Evolutionary conservation across 2,888 invertebrate genomes (phyloP).

Genomic region (Minunthozetes semirufus): DNA sequence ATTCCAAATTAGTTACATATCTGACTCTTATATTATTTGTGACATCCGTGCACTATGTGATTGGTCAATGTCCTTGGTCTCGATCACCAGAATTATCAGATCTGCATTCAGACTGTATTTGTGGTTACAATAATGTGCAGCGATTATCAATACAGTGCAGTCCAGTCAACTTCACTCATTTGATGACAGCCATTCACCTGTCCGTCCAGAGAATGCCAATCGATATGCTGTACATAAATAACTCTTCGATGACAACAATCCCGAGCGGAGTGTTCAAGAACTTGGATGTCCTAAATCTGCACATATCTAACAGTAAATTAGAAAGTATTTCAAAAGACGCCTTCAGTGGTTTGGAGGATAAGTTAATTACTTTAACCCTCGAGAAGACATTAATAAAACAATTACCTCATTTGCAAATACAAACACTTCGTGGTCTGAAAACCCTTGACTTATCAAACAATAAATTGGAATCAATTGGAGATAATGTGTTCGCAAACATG

Average conservation of each 20-base stretch:
- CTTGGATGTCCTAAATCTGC: constrained; percentile 35
- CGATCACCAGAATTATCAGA: constrained; percentile 57
- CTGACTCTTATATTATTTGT: background rate
- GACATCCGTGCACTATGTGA: background rate
- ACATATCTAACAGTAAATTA: constrained; percentile 35
- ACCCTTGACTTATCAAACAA: constrained; percentile 78
- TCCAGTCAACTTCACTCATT: constrained; percentile 48
- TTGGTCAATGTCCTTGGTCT: constrained; percentile 72
- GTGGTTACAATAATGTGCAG: constrained; percentile 72
- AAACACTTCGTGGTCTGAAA: constrained; percentile 62
- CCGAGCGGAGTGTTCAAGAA: constrained; percentile 35
- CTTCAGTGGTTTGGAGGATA: constrained; percentile 64
- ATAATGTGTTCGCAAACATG: constrained; percentile 66
- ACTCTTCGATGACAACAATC: constrained; percentile 60
- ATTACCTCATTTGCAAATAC: constrained; percentile 67
- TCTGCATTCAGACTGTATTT: constrained; percentile 74
- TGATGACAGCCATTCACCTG: constrained; percentile 58
- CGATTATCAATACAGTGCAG: constrained; percentile 43
- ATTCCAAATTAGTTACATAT: background rate
- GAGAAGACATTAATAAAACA: constrained; percentile 57
- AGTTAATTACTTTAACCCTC: constrained; percentile 72
- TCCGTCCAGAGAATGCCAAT: constrained; percentile 54
- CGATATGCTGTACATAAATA: constrained; percentile 79
- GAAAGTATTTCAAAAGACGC: constrained; percentile 55
- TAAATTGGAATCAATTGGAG: constrained; percentile 63